phyloP scores from a whole-genome alignment of 1,140 invertebrate species.

The Diabrotica undecimpunctata region DNA sequence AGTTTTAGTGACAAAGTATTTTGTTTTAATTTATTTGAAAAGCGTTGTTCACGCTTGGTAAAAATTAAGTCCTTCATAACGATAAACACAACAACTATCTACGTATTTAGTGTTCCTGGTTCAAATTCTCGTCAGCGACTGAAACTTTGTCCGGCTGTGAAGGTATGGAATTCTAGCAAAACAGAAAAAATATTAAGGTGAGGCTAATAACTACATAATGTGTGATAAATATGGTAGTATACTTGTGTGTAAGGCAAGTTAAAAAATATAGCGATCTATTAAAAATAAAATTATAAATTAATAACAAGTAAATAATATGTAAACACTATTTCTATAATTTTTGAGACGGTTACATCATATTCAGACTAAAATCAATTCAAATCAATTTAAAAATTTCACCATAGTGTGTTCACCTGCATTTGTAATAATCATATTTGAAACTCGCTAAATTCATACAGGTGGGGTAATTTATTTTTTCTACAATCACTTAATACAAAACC shows the following conservation, averaged over 20 bases:
- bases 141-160: conserved; percentile 56
- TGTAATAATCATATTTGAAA: too few species aligned
- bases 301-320: too few species aligned
- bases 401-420: too few species aligned
- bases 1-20: conserved; percentile 10
- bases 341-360: too few species aligned
- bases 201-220: neutral
- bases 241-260: neutral
- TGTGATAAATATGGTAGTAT: neutral
- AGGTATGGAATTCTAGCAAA: conserved; percentile 64
- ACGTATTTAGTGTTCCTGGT: conserved; percentile 50
- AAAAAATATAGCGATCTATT: too few species aligned
- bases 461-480: too few species aligned
- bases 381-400: too few species aligned
- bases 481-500: too few species aligned
- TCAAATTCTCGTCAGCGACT: conserved; percentile 66
- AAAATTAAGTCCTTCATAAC: conserved; percentile 6
- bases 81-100: neutral
- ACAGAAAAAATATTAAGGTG: conserved; percentile 33
- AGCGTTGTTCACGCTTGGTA: neutral
- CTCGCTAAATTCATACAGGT: too few species aligned
- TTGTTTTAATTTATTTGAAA: neutral
- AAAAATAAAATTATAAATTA: too few species aligned
- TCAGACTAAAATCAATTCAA: too few species aligned
- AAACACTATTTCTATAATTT: too few species aligned